These are phyloP conservation scores for Intellagama lesueurii DNA, from an alignment of 2,797 vertebrate genomes.

Conservation along the genomic window DNA sequence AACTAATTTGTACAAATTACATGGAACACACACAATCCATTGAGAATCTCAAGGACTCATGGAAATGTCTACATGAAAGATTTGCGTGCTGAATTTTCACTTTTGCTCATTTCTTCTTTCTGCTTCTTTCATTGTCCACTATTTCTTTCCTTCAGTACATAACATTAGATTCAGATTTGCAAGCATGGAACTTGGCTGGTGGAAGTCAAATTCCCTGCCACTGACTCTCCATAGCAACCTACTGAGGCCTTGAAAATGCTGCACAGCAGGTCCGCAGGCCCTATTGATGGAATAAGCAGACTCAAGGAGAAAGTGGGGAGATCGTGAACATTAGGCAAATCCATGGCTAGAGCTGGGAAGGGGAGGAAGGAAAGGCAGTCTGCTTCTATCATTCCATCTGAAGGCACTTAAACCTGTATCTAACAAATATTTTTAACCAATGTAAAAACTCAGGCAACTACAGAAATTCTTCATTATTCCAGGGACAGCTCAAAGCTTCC, in stretches of 20 bases:
- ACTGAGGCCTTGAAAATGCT: not conserved
- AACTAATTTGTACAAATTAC: slow-evolving; percentile 27
- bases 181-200: not conserved
- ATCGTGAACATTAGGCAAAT: not conserved
- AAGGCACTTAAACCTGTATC: not conserved
- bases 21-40: slow-evolving; percentile 11
- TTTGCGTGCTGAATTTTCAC: not conserved
- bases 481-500: not conserved
- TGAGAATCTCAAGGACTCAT: not conserved
- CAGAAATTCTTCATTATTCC: not conserved
- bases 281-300: not conserved
- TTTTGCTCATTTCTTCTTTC: slow-evolving; percentile 15
- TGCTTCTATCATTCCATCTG: not conserved
- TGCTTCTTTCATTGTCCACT: not conserved
- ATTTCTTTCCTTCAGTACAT: not conserved
- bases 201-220: not conserved
- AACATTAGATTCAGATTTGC: not conserved
- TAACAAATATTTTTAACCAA: not conserved
- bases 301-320: not conserved
- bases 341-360: not conserved
- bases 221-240: not conserved
- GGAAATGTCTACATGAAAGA: slow-evolving; percentile 31
- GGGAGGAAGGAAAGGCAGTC: not conserved
- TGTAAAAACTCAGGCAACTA: not conserved
- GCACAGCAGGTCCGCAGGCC: not conserved